These are phyloP conservation scores for Spodoptera frugiperda DNA, from an alignment of 1,140 invertebrate genomes.

Conservation along the genomic window DNA sequence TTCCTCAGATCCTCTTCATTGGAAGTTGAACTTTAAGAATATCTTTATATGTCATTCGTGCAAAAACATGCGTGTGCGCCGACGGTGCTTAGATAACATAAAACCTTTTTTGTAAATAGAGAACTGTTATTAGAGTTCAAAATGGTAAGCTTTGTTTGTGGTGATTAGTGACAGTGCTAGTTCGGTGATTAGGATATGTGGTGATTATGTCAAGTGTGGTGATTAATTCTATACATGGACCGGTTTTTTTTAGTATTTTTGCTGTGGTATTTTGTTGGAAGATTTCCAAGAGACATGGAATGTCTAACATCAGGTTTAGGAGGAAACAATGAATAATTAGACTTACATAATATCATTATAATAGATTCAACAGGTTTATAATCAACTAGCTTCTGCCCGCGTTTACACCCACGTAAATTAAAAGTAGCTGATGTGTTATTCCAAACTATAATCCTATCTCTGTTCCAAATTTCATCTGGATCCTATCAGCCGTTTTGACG, in stretches of 20 bases:
- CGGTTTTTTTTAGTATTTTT: not conserved
- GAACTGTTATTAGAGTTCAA: not conserved
- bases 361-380: too few relatives aligned
- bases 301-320: not conserved
- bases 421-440: too few relatives aligned
- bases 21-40: not conserved
- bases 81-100: not conserved
- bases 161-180: not conserved
- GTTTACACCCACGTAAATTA: too few relatives aligned
- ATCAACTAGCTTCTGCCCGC: too few relatives aligned
- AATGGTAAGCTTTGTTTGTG: conserved; percentile 23
- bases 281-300: not conserved
- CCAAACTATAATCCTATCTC: too few relatives aligned
- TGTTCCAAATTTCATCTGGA: too few relatives aligned
- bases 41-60: conserved; percentile 23
- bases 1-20: conserved; percentile 4
- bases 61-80: not conserved
- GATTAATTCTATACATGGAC: not conserved
- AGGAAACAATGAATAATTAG: too few relatives aligned
- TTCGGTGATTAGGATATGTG: not conserved
- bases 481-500: too few relatives aligned
- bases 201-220: not conserved
- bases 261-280: not conserved
- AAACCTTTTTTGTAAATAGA: not conserved
- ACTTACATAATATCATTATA: too few relatives aligned